Evolutionary conservation across 2,888 invertebrate species (phyloP).

Genomic region (Andrena praecox): DNA sequence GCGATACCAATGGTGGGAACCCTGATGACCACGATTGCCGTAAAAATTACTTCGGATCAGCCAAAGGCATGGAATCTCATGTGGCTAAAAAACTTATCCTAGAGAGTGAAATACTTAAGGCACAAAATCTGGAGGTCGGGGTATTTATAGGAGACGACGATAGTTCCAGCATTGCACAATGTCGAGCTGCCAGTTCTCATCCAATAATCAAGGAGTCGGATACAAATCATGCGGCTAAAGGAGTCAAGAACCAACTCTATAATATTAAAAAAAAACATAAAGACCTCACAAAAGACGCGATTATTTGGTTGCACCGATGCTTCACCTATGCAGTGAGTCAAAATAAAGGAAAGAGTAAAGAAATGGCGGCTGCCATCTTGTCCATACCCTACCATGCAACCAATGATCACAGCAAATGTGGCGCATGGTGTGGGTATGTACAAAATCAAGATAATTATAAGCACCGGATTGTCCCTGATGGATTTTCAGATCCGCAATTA

Average conservation of each 20-base stretch:
- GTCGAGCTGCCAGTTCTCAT: slow-evolving; percentile 49
- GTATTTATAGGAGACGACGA: slow-evolving; percentile 71
- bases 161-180: slow-evolving; percentile 66
- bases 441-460: slow-evolving; percentile 24
- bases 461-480: slow-evolving; percentile 9
- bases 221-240: slow-evolving; percentile 41
- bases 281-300: neutral
- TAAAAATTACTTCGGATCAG: slow-evolving; percentile 68
- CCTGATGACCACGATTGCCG: slow-evolving; percentile 66
- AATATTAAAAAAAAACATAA: slow-evolving; percentile 53
- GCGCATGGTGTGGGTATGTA: slow-evolving; percentile 59
- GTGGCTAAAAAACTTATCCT: slow-evolving; percentile 18
- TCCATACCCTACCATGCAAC: neutral
- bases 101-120: slow-evolving; percentile 53
- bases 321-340: slow-evolving; percentile 67
- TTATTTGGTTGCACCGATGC: slow-evolving; percentile 31
- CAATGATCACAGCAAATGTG: slow-evolving; percentile 31
- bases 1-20: slow-evolving; percentile 52
- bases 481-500: slow-evolving; percentile 17
- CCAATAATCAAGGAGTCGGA: slow-evolving; percentile 58
- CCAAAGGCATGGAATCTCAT: slow-evolving; percentile 73
- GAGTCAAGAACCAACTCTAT: slow-evolving; percentile 26
- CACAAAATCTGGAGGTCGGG: slow-evolving; percentile 61
- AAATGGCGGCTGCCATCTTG: neutral
- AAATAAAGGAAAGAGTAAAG: slow-evolving; percentile 54